Base-by-base conservation (phyloP, 2,888 invertebrate genomes). In the Pammene fasciana region DNA sequence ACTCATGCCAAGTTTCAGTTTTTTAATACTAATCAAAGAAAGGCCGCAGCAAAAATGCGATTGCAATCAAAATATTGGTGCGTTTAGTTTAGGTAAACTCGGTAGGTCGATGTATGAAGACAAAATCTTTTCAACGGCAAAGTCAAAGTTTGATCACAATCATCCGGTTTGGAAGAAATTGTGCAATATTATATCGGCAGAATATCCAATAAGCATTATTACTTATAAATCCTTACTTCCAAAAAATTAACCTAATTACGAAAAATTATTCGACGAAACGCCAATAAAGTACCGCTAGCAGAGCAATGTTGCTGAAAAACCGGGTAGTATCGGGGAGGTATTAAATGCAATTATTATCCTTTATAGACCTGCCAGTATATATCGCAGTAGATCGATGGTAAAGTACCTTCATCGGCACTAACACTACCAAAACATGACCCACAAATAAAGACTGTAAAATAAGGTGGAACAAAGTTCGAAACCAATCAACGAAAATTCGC, bases 301-400 rank as follows among this genome's bases (percentile, higher is more conserved):
- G 75, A 75, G 74, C 74, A 72, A 74, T 72, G 74, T 75, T 75
- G 73, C 72, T 71, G 70, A 76, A 78, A 78, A 81, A 78, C 80
- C 77, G 79, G 74, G 77, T 70, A 52, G 50, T 62, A 52, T 26
- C 81, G 82, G 81, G 77, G 76, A 82, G 79, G 84, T 86, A 87
- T 88, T 84, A 86, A 62, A 85, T 88, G 81, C 86, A 87, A 88
- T 88, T 87, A 87, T 86, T 83, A 79, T 77, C 79, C 82, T 83
- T 83, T 84, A 83, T 79, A 78, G 76, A 73, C 75, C 74, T 73
- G 74, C 72, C 73, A 73, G 75, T 72, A 78, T 75, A 77, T 75
- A 79, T 78, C 76, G 74, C 74, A 34, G 67, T 75, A 79, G 78
- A 82, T 81, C 81, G 78, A 80, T 79, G 78, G 77, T 75, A 73